These are phyloP conservation scores for Teleogryllus oceanicus DNA, from an alignment of 2,888 invertebrate genomes.

Conservation along the genomic window DNA sequence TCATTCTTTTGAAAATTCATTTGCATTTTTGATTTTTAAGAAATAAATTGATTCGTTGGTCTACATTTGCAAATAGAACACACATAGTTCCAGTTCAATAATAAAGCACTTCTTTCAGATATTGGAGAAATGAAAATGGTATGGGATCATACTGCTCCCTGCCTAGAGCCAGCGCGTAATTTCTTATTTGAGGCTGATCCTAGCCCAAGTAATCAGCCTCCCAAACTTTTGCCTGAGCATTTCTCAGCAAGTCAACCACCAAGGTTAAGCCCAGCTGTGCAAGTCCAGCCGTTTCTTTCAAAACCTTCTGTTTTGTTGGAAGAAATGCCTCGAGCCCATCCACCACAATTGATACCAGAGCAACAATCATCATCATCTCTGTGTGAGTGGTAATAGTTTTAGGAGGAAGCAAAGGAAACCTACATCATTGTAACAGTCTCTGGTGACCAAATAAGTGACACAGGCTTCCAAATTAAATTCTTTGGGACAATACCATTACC, in stretches of 20 bases:
- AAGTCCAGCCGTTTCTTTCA: background rate
- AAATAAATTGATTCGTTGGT: too few relatives aligned
- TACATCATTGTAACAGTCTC: too few relatives aligned
- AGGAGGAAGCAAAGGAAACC: too few relatives aligned
- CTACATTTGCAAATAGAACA: too few relatives aligned
- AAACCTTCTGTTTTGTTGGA: background rate
- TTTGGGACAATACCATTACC: too few relatives aligned
- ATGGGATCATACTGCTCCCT: background rate
- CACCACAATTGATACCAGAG: background rate
- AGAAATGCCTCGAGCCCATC: background rate
- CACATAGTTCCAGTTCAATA: too few relatives aligned
- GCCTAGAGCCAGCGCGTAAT: background rate
- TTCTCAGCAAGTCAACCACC: background rate
- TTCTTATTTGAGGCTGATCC: background rate
- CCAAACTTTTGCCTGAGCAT: background rate
- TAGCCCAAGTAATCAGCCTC: slow-evolving; percentile 6
- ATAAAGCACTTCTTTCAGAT: background rate
- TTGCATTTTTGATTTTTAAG: too few relatives aligned
- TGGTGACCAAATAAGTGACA: too few relatives aligned
- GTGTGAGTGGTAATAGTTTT: background rate
- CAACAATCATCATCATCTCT: background rate
- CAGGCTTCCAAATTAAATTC: too few relatives aligned
- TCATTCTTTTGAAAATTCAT: too few relatives aligned
- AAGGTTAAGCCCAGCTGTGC: background rate
- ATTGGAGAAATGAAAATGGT: background rate